These are phyloP conservation scores for Setipinna tenuifilis DNA, from an alignment of 2,797 vertebrate genomes.

Conservation along the genomic window DNA sequence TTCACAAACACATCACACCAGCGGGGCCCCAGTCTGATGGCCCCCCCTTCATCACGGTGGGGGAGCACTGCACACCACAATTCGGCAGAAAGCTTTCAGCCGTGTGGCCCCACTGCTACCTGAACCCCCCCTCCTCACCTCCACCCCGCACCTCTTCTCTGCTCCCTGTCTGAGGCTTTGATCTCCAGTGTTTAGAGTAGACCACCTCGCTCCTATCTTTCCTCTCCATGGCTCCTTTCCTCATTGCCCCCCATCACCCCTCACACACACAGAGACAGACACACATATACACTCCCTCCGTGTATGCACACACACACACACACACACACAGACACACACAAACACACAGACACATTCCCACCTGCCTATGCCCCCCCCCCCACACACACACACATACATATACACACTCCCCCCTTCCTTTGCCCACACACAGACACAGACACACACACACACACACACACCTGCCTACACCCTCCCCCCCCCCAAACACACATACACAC, in stretches of 20 bases:
- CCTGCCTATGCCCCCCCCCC: neutral
- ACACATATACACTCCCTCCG: too few species aligned
- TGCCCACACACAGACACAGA: too few species aligned
- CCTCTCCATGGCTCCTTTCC: neutral
- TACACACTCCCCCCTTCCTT: too few species aligned
- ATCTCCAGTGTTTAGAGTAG: neutral
- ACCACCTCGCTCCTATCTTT: neutral
- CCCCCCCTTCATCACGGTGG: conserved; percentile 21
- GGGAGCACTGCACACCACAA: conserved; percentile 12
- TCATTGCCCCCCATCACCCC: too few species aligned
- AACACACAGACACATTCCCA: neutral
- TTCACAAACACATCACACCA: conserved; percentile 67
- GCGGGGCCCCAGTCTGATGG: conserved; percentile 44
- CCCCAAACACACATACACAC: too few species aligned
- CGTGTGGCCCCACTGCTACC: neutral
- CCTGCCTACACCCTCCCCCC: neutral
- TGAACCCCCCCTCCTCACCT: neutral
- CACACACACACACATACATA: too few species aligned
- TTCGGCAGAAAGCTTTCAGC: conserved; percentile 17
- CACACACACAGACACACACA: too few species aligned
- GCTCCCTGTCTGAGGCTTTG: too few species aligned
- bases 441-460: neutral
- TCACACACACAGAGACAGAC: neutral
- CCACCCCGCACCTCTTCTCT: too few species aligned
- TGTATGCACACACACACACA: too few species aligned